phyloP scores from a whole-genome alignment of 2,113 vertebrate species.

The Pteronura brasiliensis region DNA sequence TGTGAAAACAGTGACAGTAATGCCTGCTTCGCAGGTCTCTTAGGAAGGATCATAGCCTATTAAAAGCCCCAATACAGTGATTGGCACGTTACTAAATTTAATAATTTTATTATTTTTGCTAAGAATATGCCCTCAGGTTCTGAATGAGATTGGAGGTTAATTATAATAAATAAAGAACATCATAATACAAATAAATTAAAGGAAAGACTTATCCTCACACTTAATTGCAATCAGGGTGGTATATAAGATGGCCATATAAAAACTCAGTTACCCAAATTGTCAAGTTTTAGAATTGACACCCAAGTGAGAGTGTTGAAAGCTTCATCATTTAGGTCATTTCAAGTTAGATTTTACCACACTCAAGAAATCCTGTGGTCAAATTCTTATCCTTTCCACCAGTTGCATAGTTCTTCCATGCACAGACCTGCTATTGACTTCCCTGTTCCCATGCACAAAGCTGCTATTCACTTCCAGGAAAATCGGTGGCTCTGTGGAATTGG shows the following conservation, averaged over 20 bases:
- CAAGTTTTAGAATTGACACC: neutral
- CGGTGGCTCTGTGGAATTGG: slow-evolving; percentile 56
- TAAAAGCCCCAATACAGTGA: neutral
- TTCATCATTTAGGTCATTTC: slow-evolving; percentile 22
- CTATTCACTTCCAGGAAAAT: slow-evolving; percentile 67
- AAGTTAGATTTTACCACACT: neutral
- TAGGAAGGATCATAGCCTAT: neutral
- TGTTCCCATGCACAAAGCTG: slow-evolving; percentile 52
- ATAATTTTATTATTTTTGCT: slow-evolving; percentile 1
- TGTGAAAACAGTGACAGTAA: neutral
- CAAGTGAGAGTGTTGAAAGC: slow-evolving; percentile 4
- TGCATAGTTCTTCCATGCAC: slow-evolving; percentile 14
- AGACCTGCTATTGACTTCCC: slow-evolving; percentile 57
- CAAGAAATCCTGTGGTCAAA: slow-evolving; percentile 25
- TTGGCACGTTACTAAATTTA: neutral
- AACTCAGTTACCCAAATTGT: neutral
- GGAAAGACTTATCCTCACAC: neutral
- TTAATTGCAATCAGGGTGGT: neutral
- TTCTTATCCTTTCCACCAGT: slow-evolving; percentile 28
- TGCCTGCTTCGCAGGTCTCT: neutral
- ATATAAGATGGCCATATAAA: neutral
- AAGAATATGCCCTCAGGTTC: neutral
- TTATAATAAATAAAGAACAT: neutral
- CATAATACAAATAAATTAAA: neutral
- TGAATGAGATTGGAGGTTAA: neutral